These are phyloP conservation scores for Mythimna lalbum DNA, from an alignment of 2,888 invertebrate genomes.

Conservation along the genomic window DNA sequence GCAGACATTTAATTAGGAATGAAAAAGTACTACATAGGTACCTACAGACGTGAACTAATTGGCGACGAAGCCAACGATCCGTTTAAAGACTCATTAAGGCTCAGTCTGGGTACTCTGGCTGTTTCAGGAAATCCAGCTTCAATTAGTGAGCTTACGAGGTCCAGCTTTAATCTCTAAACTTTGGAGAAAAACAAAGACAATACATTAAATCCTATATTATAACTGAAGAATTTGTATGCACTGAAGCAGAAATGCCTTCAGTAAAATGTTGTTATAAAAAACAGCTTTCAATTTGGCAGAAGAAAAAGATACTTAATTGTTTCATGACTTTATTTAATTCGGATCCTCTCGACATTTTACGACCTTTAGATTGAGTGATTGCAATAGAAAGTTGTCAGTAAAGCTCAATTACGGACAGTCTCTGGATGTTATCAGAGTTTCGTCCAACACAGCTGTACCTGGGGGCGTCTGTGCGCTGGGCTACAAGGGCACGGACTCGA, in stretches of 20 bases:
- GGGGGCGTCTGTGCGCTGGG: conserved; percentile 2
- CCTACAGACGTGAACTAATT: conserved; percentile 47
- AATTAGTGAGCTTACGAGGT: conserved; percentile 53
- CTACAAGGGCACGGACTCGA: conserved; percentile 23
- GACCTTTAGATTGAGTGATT: conserved; percentile 47
- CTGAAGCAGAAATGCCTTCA: neutral
- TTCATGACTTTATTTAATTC: conserved; percentile 31
- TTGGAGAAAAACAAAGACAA: conserved; percentile 22
- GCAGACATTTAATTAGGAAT: conserved; percentile 42
- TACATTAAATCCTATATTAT: neutral
- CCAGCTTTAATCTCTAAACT: conserved; percentile 30
- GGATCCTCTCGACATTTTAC: conserved; percentile 23
- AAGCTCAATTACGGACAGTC: conserved; percentile 15
- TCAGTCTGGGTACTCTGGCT: conserved; percentile 27
- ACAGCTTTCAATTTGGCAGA: neutral
- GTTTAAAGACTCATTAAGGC: conserved; percentile 52
- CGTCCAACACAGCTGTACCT: conserved; percentile 25
- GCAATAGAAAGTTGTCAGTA: conserved; percentile 10
- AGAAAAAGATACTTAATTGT: neutral
- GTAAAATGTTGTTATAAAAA: neutral
- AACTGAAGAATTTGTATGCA: too few relatives aligned
- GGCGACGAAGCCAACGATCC: conserved; percentile 46
- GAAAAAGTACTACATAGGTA: conserved; percentile 16
- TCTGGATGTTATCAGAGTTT: conserved; percentile 20
- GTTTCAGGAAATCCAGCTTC: conserved; percentile 48